Conservation (phyloP, 2,113 vertebrate species). For the Myotis yumanensis region DNA sequence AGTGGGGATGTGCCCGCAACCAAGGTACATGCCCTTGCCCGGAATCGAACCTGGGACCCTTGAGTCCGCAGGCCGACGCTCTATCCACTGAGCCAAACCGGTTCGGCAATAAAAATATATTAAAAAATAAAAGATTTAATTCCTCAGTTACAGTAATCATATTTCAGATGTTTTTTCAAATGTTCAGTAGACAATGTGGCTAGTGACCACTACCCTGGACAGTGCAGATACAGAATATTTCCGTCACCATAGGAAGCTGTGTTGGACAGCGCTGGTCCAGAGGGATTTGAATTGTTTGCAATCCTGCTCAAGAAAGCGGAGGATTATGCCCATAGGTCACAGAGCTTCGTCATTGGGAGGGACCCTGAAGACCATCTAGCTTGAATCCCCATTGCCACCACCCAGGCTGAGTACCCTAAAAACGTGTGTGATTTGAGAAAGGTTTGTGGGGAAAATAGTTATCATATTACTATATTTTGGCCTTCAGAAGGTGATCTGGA, state of each 20-base stretch:
- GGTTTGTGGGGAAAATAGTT: background rate
- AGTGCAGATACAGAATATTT: background rate
- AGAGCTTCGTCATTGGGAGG: background rate
- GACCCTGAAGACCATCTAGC: background rate
- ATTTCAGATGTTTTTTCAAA: background rate
- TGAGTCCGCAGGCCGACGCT: too few species aligned
- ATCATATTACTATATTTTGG: background rate
- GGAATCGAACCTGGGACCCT: too few species aligned
- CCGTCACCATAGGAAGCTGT: background rate
- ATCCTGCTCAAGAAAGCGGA: background rate
- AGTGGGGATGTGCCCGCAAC: too few species aligned
- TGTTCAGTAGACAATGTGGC: background rate
- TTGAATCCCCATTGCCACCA: background rate
- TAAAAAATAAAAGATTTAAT: background rate
- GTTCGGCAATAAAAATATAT: too few species aligned
- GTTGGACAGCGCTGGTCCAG: background rate
- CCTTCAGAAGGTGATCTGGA: background rate
- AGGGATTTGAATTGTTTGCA: constrained; percentile 1
- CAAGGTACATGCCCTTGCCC: too few species aligned
- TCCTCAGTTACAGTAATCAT: background rate
- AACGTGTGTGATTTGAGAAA: background rate
- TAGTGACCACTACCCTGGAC: background rate
- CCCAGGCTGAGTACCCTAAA: background rate
- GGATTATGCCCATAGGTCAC: background rate
- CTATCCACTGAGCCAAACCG: too few species aligned